Evolutionary conservation across 1,140 invertebrate genomes (phyloP).

Genomic region (Drosophila saltans): DNA sequence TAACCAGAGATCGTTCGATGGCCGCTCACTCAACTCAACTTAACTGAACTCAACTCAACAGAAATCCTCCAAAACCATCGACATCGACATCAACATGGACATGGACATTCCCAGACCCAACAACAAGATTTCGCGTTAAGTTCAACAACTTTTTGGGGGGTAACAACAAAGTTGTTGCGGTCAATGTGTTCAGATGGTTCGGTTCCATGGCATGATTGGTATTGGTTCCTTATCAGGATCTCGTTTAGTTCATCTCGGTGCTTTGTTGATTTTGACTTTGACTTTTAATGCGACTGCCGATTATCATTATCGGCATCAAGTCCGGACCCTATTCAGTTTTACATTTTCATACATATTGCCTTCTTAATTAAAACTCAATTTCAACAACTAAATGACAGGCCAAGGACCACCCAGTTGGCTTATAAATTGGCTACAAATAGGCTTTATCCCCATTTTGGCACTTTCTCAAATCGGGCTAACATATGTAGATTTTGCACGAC

Average conservation of each 20-base stretch:
- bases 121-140: conserved; percentile 74
- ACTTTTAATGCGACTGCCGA: conserved; percentile 65
- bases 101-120: conserved; percentile 45
- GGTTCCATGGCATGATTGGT: conserved; percentile 59
- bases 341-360: not conserved
- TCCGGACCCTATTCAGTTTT: conserved; percentile 3
- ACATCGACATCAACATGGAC: not conserved
- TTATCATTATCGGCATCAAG: conserved; percentile 38
- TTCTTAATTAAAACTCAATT: conserved; percentile 31
- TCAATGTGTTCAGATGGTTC: conserved; percentile 50
- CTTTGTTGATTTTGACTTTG: conserved; percentile 70
- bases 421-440: conserved; percentile 8
- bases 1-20: conserved; percentile 61
- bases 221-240: conserved; percentile 80
- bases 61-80: conserved; percentile 52
- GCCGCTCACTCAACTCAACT: conserved; percentile 40
- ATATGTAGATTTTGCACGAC: conserved; percentile 22
- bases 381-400: conserved; percentile 40
- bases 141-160: conserved; percentile 64
- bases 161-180: conserved; percentile 75
- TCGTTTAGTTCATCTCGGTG: conserved; percentile 77
- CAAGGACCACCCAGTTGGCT: conserved; percentile 41
- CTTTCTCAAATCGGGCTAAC: conserved; percentile 3
- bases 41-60: conserved; percentile 30
- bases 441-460: conserved; percentile 37